Percentiles rank a stretch among this genome's conserved stretches.
These are phyloP conservation scores for Chamaetylas fuelleborni DNA, from an alignment of 2,113 vertebrate species.

Conservation along the genomic window DNA sequence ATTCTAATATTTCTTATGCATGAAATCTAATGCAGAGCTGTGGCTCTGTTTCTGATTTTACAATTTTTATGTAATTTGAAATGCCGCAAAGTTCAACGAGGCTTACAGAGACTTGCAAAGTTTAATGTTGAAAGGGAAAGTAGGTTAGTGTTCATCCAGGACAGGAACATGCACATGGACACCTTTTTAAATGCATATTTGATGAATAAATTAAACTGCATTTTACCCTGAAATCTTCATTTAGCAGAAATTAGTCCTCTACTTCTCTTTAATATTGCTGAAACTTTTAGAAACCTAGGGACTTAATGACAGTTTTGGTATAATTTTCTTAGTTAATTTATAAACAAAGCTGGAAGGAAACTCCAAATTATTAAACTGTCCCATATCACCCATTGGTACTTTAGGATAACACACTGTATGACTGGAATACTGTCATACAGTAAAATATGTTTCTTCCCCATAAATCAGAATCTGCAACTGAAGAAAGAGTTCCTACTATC, in stretches of 20 bases:
- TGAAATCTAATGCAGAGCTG: neutral
- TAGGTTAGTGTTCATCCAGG: neutral
- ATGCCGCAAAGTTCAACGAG: neutral
- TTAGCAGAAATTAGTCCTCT: neutral
- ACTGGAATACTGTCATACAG: neutral
- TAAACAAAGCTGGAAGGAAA: neutral
- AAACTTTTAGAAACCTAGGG: neutral
- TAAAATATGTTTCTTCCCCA: neutral
- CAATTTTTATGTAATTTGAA: neutral
- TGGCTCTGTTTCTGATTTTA: neutral
- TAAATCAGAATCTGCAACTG: neutral
- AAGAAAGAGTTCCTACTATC: neutral
- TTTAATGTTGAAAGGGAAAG: neutral
- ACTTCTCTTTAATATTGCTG: neutral
- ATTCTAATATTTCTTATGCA: neutral
- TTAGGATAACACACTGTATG: neutral
- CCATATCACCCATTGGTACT: neutral
- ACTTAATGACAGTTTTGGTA: neutral
- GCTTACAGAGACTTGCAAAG: neutral
- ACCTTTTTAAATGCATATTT: neutral
- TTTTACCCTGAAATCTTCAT: neutral
- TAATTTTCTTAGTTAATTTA: neutral
- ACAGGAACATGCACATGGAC: neutral
- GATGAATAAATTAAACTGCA: neutral
- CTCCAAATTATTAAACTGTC: neutral